phyloP scores from a whole-genome alignment of 2,888 invertebrate species.

The Gandaritis pyraliata region DNA sequence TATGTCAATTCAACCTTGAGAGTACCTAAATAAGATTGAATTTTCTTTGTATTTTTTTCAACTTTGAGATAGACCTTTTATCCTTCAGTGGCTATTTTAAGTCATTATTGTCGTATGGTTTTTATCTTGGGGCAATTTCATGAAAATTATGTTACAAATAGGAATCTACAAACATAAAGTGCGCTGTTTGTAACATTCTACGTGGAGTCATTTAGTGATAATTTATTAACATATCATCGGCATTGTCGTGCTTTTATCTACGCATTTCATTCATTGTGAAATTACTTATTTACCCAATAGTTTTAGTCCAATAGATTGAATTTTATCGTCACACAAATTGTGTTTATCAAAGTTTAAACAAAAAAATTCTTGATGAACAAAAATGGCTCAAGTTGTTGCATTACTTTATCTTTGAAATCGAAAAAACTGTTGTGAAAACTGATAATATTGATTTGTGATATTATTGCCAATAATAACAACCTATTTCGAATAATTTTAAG shows the following conservation, averaged over 20 bases:
- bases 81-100: not conserved
- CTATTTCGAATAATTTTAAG: slow-evolving; percentile 59
- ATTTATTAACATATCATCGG: slow-evolving; percentile 77
- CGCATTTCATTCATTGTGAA: slow-evolving; percentile 60
- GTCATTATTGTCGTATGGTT: slow-evolving; percentile 2
- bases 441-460: slow-evolving; percentile 77
- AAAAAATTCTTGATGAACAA: slow-evolving; percentile 7
- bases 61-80: slow-evolving; percentile 6
- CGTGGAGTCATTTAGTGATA: slow-evolving; percentile 62
- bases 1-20: slow-evolving; percentile 21
- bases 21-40: not conserved
- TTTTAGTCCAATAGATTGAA: slow-evolving; percentile 8
- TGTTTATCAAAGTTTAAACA: slow-evolving; percentile 3
- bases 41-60: slow-evolving; percentile 23
- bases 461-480: slow-evolving; percentile 69
- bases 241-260: slow-evolving; percentile 76
- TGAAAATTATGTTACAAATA: not conserved
- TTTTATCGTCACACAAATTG: slow-evolving; percentile 2
- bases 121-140: slow-evolving; percentile 4
- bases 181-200: slow-evolving; percentile 42
- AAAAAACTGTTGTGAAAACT: slow-evolving; percentile 31
- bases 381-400: slow-evolving; percentile 40
- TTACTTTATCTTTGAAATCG: slow-evolving; percentile 20
- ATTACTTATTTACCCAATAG: slow-evolving; percentile 31
- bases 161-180: slow-evolving; percentile 1